phyloP scores from a whole-genome alignment of 2,113 vertebrate genomes.

The Grallaria varia region DNA sequence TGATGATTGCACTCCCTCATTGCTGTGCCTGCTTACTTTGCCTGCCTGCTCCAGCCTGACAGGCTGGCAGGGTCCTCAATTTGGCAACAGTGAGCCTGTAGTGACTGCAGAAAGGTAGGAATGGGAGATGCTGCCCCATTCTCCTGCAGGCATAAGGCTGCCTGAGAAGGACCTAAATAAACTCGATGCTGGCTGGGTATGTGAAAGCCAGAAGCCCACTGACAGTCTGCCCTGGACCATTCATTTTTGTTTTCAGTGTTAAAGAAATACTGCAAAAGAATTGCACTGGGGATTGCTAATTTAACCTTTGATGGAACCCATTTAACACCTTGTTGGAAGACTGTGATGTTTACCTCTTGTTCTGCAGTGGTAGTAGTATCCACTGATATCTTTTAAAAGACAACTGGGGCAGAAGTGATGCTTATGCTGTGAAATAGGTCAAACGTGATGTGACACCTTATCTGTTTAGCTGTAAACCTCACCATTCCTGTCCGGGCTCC shows the following conservation, averaged over 20 bases:
- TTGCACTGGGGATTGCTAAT: neutral
- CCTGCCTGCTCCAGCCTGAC: neutral
- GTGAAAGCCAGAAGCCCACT: neutral
- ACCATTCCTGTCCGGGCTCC: neutral
- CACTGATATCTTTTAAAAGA: neutral
- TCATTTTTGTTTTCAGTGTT: neutral
- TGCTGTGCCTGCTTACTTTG: neutral
- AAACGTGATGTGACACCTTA: neutral
- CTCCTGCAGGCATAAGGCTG: neutral
- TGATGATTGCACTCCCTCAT: neutral
- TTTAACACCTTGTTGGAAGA: neutral
- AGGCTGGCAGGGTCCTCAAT: neutral
- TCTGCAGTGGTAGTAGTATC: neutral
- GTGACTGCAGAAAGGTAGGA: accelerated
- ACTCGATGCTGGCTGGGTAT: neutral
- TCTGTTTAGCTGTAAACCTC: neutral
- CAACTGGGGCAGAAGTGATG: constrained; percentile 58
- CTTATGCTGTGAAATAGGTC: constrained; percentile 58
- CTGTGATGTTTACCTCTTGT: neutral
- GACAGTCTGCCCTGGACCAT: neutral
- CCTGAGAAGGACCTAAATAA: neutral
- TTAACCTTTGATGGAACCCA: neutral
- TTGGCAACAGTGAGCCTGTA: neutral
- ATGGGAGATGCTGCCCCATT: accelerated
- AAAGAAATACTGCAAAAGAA: neutral